These are phyloP conservation scores for Subacronicta megacephala DNA, from an alignment of 2,888 invertebrate genomes.

Conservation along the genomic window DNA sequence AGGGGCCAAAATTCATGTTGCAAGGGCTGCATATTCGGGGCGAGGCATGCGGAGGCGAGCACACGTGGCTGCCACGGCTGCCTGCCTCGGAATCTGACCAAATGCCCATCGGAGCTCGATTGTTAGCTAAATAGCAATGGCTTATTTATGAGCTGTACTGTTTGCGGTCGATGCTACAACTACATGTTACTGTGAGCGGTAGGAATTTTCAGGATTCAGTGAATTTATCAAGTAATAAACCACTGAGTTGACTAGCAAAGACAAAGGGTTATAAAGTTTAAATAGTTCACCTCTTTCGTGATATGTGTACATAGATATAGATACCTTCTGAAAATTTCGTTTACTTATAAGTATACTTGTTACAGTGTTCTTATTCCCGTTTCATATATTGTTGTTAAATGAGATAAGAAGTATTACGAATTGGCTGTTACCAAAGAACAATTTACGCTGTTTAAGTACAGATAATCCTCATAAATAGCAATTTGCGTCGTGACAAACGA, in stretches of 20 bases:
- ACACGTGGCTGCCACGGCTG: constrained; percentile 86
- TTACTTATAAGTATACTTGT: constrained; percentile 11
- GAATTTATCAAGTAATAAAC: constrained; percentile 48
- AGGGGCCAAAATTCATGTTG: constrained; percentile 83
- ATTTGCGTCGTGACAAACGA: constrained; percentile 87
- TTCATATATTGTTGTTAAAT: constrained; percentile 16
- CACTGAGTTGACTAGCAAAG: constrained; percentile 41
- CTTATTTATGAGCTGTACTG: constrained; percentile 81
- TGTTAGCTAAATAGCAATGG: constrained; percentile 85
- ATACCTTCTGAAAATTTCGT: constrained; percentile 5
- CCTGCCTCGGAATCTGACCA: constrained; percentile 86
- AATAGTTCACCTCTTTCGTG: background rate
- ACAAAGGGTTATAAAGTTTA: constrained; percentile 40
- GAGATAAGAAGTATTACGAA: constrained; percentile 47
- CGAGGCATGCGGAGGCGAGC: constrained; percentile 85
- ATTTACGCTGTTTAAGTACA: constrained; percentile 71
- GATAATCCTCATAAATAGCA: constrained; percentile 88
- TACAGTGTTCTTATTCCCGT: background rate
- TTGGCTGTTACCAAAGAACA: constrained; percentile 59
- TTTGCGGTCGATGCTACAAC: constrained; percentile 66
- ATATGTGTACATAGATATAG: background rate
- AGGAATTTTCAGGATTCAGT: constrained; percentile 61
- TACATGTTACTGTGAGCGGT: constrained; percentile 61
- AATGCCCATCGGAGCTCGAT: constrained; percentile 87
- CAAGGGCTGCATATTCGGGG: constrained; percentile 83